These are phyloP conservation scores for Nemopilema nomurai DNA, from an alignment of 30 jellyfish, hydroid and myxozoan species.

Conservation along the genomic window DNA sequence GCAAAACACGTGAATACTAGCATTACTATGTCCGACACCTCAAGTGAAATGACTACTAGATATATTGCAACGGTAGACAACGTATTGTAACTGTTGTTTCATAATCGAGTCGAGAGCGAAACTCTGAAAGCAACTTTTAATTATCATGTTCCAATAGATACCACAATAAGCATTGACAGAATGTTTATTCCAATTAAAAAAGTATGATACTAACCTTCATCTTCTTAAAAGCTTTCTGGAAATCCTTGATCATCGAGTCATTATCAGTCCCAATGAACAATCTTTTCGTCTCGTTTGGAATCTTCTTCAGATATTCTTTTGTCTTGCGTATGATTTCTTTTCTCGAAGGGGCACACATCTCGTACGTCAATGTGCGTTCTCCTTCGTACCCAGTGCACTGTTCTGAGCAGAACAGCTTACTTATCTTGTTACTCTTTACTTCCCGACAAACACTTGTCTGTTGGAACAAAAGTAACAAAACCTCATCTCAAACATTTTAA, in stretches of 20 bases:
- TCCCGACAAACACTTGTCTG: constrained; percentile 82
- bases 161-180: neutral
- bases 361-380: constrained; percentile 62
- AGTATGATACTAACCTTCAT: constrained; percentile 16
- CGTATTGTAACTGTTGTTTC: too few species aligned
- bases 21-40: too few species aligned
- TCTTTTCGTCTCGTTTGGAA: constrained; percentile 27
- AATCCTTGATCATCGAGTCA: constrained; percentile 73
- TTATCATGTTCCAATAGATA: neutral
- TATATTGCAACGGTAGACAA: too few species aligned
- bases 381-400: constrained; percentile 80
- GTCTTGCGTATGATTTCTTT: constrained; percentile 64
- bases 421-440: constrained; percentile 37
- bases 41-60: too few species aligned
- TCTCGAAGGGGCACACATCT: constrained; percentile 94
- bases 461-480: neutral
- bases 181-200: neutral
- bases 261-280: constrained; percentile 94
- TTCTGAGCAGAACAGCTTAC: constrained; percentile 78
- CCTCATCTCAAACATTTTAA: too few species aligned
- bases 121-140: too few species aligned
- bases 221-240: constrained; percentile 65
- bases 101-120: too few species aligned
- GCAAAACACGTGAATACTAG: too few species aligned
- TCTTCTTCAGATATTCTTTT: constrained; percentile 48